These are phyloP conservation scores for Chlamydotis undulata DNA, from an alignment of 2,113 vertebrate species.

Conservation along the genomic window DNA sequence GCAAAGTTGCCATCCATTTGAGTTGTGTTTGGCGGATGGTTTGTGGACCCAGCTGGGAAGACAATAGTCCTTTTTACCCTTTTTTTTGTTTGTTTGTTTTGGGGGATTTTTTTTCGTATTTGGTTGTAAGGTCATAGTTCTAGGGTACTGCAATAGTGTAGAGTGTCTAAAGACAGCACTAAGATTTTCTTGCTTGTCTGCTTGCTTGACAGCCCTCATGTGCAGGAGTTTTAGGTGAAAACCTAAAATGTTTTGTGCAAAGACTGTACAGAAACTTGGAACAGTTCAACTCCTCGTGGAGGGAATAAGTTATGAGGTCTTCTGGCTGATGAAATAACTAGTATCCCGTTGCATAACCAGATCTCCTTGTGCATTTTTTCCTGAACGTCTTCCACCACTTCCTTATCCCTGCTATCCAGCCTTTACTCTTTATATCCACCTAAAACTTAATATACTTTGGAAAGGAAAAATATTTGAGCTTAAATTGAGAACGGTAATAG, in stretches of 20 bases:
- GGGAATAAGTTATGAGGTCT: background rate
- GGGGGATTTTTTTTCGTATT: background rate
- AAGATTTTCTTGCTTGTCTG: background rate
- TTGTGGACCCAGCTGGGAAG: background rate
- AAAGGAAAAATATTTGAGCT: background rate
- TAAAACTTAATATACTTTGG: background rate
- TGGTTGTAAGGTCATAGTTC: background rate
- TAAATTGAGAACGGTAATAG: background rate
- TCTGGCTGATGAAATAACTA: conserved; percentile 51
- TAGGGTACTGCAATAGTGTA: background rate
- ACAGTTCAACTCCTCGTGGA: background rate
- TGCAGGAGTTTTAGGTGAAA: background rate
- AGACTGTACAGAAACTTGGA: background rate
- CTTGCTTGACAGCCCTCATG: accelerated
- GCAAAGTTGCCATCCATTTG: background rate
- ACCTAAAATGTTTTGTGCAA: background rate
- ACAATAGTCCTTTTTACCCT: background rate
- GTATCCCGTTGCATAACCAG: conserved; percentile 29
- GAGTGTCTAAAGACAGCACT: background rate
- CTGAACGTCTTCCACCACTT: background rate
- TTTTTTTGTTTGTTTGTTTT: background rate
- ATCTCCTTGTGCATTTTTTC: background rate
- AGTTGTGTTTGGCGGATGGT: background rate
- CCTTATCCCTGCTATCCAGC: background rate
- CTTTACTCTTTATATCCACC: background rate